Evolutionary conservation across 2,113 vertebrate species (phyloP).

Genomic region (Dissostichus mawsoni): DNA sequence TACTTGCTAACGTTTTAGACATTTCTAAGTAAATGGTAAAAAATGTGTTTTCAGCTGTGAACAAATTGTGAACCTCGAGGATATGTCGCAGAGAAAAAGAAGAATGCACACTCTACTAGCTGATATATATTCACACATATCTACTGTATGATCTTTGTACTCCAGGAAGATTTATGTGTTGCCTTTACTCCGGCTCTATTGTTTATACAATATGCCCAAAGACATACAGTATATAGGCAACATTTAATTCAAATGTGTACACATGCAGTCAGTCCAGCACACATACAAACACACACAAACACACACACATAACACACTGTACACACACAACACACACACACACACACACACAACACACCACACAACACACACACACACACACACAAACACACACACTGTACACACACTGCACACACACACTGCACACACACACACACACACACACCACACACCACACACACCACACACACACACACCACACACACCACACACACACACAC

Average conservation of each 20-base stretch:
- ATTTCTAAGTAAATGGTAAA: neutral
- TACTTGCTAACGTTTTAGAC: neutral
- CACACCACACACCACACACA: neutral
- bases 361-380: neutral
- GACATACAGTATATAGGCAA: slow-evolving; percentile 1
- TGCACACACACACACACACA: neutral
- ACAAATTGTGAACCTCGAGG: neutral
- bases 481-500: neutral
- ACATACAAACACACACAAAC: neutral
- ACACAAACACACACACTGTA: neutral
- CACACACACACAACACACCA: neutral
- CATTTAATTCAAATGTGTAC: slow-evolving; percentile 25
- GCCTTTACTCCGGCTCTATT: neutral
- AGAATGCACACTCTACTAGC: neutral
- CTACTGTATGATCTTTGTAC: slow-evolving; percentile 5
- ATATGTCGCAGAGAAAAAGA: neutral
- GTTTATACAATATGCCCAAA: neutral
- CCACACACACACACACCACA: neutral
- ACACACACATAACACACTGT: neutral
- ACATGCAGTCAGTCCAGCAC: neutral
- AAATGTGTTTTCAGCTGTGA: neutral
- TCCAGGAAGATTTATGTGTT: slow-evolving; percentile 9
- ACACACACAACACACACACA: neutral
- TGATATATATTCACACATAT: slow-evolving; percentile 4
- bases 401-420: neutral